A percentile compares a stretch with the other conserved stretches of the same genome.
Evolutionary conservation across 1,140 invertebrate species (phyloP).

Genomic region (Heliconius himera): DNA sequence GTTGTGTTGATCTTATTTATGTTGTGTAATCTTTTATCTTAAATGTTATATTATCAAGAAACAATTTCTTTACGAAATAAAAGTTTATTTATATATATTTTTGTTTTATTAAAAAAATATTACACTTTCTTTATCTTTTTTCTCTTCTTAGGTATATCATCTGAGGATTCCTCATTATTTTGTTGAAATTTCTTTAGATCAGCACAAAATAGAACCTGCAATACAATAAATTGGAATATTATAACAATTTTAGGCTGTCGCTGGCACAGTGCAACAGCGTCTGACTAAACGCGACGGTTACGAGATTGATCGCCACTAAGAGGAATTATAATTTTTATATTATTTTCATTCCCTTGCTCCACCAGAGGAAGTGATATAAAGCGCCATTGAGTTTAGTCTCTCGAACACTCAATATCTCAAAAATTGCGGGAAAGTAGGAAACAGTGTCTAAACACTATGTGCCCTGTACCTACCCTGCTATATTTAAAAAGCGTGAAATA

Average conservation of each 20-base stretch:
- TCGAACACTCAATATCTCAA: too few species aligned
- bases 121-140: conserved; percentile 47
- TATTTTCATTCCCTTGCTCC: too few species aligned
- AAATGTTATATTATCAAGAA: conserved; percentile 32
- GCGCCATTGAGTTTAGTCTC: too few species aligned
- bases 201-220: conserved; percentile 89
- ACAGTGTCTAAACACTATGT: too few species aligned
- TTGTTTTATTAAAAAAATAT: conserved; percentile 29
- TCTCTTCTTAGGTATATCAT: conserved; percentile 64
- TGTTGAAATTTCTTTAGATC: conserved; percentile 87
- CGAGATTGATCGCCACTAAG: too few species aligned
- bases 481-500: too few species aligned
- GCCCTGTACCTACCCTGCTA: too few species aligned
- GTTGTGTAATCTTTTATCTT: conserved; percentile 38
- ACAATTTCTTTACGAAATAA: conserved; percentile 4
- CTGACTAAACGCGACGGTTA: not conserved
- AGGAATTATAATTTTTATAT: too few species aligned
- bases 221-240: conserved; percentile 43
- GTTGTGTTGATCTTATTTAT: conserved; percentile 49
- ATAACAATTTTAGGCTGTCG: not conserved
- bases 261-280: not conserved
- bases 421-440: too few species aligned
- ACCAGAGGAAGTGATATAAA: too few species aligned
- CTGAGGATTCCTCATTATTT: conserved; percentile 38
- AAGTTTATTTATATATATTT: conserved; percentile 12